Percentiles rank a stretch among this genome's conserved stretches.
phyloP scores from a whole-genome alignment of 1,140 invertebrate species.

The Centruroides vittatus region DNA sequence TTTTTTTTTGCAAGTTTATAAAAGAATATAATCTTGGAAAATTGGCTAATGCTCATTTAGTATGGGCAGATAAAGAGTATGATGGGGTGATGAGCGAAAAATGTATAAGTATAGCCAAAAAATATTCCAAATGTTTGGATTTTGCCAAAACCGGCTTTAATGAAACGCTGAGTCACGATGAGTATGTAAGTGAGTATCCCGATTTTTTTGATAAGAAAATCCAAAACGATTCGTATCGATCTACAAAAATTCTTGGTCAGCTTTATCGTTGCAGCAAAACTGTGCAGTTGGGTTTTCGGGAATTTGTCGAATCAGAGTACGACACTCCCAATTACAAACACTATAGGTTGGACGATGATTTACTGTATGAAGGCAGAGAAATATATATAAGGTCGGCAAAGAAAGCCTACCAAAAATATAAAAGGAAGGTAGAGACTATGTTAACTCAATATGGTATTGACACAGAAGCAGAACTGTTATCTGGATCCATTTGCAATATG shows the following conservation, averaged over 20 bases:
- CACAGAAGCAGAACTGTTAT: too few species aligned
- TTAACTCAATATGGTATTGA: too few species aligned
- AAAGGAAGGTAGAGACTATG: too few species aligned
- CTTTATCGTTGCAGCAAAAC: constrained; percentile 19
- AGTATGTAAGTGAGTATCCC: constrained; percentile 15
- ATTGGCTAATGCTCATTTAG: constrained; percentile 23
- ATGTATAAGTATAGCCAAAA: constrained; percentile 21
- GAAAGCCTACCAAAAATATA: too few species aligned
- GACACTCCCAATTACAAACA: too few species aligned
- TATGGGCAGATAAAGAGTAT: constrained; percentile 20
- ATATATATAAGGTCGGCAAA: too few species aligned
- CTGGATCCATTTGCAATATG: too few species aligned
- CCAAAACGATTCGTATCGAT: constrained; percentile 21
- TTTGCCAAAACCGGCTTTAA: constrained; percentile 23
- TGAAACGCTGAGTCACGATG: constrained; percentile 7
- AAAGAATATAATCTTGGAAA: constrained; percentile 23
- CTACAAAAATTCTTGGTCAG: constrained; percentile 23
- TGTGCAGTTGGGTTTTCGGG: too few species aligned
- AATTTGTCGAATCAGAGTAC: too few species aligned
- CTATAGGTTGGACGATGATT: too few species aligned
- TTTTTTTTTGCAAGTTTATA: constrained; percentile 23
- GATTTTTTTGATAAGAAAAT: constrained; percentile 22
- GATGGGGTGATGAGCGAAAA: constrained; percentile 21
- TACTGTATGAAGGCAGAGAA: too few species aligned
- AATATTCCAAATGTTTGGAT: constrained; percentile 20